A percentile compares a stretch with the other conserved stretches of the same genome.
Evolutionary conservation across 2,797 vertebrate genomes (phyloP).

Genomic region (Gila robusta): DNA sequence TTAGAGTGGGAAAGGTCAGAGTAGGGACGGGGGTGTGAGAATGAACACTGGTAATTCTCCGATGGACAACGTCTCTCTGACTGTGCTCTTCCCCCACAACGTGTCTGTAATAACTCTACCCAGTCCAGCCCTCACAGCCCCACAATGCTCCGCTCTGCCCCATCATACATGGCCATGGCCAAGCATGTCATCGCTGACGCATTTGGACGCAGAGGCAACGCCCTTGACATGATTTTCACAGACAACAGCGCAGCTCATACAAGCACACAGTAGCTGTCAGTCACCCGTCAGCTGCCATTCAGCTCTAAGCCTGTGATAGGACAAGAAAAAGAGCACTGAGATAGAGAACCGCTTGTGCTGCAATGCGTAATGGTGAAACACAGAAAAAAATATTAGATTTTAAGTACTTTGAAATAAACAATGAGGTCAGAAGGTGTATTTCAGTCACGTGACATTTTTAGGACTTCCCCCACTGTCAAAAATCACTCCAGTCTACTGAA

Average conservation of each 20-base stretch:
- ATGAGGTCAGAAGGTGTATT: neutral
- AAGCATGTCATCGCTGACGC: slow-evolving; percentile 36
- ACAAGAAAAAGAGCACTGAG: slow-evolving; percentile 9
- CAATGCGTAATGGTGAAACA: neutral
- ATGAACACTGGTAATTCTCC: slow-evolving; percentile 43
- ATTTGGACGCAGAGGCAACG: slow-evolving; percentile 26
- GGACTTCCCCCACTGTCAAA: neutral
- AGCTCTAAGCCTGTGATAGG: neutral
- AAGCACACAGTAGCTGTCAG: slow-evolving; percentile 34
- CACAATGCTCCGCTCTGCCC: neutral
- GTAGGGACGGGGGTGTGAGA: slow-evolving; percentile 45
- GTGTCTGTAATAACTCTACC: slow-evolving; percentile 8
- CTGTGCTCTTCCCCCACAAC: slow-evolving; percentile 2
- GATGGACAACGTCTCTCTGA: slow-evolving; percentile 6
- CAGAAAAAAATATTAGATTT: neutral
- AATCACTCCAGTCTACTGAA: slow-evolving; percentile 3
- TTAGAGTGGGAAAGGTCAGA: slow-evolving; percentile 61
- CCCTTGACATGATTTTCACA: slow-evolving; percentile 53
- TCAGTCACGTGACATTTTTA: neutral
- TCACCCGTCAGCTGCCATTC: slow-evolving; percentile 31
- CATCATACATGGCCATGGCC: slow-evolving; percentile 26
- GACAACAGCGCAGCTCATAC: slow-evolving; percentile 31
- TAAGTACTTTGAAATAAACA: slow-evolving; percentile 14
- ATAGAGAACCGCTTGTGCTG: neutral
- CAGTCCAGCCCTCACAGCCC: slow-evolving; percentile 25